Base-by-base conservation (phyloP, 2,113 vertebrate species). In the Istiophorus platypterus region DNA sequence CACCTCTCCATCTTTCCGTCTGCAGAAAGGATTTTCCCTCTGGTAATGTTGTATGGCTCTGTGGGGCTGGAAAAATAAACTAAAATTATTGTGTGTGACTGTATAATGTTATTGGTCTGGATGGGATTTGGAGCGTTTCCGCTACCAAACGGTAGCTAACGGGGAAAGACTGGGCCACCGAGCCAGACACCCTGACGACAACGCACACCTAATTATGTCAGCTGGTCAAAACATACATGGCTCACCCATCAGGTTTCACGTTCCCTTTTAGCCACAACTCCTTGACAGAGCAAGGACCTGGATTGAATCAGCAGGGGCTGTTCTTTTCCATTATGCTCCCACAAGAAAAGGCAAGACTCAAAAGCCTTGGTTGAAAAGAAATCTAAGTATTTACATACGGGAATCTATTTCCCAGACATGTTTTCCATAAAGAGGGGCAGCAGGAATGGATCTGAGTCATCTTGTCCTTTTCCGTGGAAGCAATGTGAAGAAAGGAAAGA, bases 401-500 rank as follows among this genome's bases (percentile, higher is more conserved):
- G 88, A 93, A 94, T 93, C 86, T 82, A 85, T 83, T 92, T 88
- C 85, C 85, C 89, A 86, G 87, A 86, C 75, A 49, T 74, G 86
- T 79, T 92, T 94, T 94, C 93, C 85, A 66, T 86, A 78, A 85
- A 87, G 81, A 88, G 65, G 71, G 47, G 87, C 77, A 78, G 80
- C 7, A 70, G 87, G 84, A 78, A 85, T 70, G 65, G 78, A 81
- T 93, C 93, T 93, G 92, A 93, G 90, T 94, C 93, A 94, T 94
- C 86, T 67, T 86, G 84, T 86, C 91, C 89, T 91, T 93, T 93
- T 94, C 93, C 94, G 92, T 91, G 91, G 87, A 88, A 81, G 85
- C 66, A 81, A 76, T 61, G 77, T 61, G 78, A 76, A 88, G 65
- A 83, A 71, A 69, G 78, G 74, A 89, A 86, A 86, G 72, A 84